Evolutionary conservation across 2,888 invertebrate species (phyloP).

Genomic region (Agrenia bidenticulata): DNA sequence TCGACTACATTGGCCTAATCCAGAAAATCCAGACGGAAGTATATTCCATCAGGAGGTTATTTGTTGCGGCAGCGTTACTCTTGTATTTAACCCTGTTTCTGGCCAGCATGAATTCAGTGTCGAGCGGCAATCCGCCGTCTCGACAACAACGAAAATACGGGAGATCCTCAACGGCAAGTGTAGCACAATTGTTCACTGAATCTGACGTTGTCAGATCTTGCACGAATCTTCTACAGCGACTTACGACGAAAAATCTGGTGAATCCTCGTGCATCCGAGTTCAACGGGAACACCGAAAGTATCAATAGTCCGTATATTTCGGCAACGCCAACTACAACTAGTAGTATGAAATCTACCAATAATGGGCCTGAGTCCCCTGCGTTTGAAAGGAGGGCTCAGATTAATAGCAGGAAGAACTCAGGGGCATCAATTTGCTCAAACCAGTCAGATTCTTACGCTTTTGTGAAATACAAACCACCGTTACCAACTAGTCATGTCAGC

Average conservation of each 20-base stretch:
- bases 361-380: slow-evolving; percentile 38
- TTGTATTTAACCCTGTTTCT: slow-evolving; percentile 28
- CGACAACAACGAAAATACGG: slow-evolving; percentile 62
- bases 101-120: slow-evolving; percentile 43
- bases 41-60: background rate
- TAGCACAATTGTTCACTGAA: slow-evolving; percentile 81
- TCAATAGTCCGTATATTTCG: slow-evolving; percentile 21
- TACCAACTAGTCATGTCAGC: slow-evolving; percentile 38
- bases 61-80: background rate
- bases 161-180: slow-evolving; percentile 72
- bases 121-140: slow-evolving; percentile 33
- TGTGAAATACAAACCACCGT: slow-evolving; percentile 52
- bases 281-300: slow-evolving; percentile 19
- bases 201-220: slow-evolving; percentile 63
- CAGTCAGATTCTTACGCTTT: slow-evolving; percentile 49
- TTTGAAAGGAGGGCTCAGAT: slow-evolving; percentile 27
- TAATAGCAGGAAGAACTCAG: slow-evolving; percentile 42
- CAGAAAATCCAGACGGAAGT: background rate
- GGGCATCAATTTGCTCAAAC: slow-evolving; percentile 38
- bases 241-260: slow-evolving; percentile 66
- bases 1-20: too few species aligned
- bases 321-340: slow-evolving; percentile 14
- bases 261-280: slow-evolving; percentile 35
- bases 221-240: slow-evolving; percentile 77
- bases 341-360: slow-evolving; percentile 29